These are phyloP conservation scores for Phrynocephalus vlangalii DNA, from an alignment of 2,797 vertebrate species.

Conservation along the genomic window DNA sequence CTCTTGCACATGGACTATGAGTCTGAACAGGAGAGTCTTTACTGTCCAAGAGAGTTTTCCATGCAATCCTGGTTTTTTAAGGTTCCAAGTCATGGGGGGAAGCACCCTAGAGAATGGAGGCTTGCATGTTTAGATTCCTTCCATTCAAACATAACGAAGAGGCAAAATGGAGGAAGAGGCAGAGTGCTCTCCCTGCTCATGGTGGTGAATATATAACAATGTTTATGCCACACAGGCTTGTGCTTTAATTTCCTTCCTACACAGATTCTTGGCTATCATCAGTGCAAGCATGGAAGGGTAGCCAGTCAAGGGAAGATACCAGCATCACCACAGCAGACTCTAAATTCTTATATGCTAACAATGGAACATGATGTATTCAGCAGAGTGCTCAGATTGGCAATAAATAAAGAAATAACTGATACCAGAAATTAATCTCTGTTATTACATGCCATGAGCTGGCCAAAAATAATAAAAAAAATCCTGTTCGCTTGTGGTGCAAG, in stretches of 20 bases:
- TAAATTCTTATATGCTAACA: neutral
- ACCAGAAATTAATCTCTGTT: constrained; percentile 49
- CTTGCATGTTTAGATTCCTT: too few species aligned
- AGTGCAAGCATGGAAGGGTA: neutral
- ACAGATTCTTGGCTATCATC: neutral
- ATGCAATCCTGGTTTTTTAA: too few species aligned
- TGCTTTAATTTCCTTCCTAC: neutral
- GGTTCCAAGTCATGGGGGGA: too few species aligned
- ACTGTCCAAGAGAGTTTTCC: too few species aligned
- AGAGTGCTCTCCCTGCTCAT: too few species aligned
- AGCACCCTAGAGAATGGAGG: too few species aligned
- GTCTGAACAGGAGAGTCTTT: too few species aligned
- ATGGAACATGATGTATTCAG: rapidly evolving
- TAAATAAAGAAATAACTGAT: constrained; percentile 46
- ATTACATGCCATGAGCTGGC: neutral
- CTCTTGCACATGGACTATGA: too few species aligned
- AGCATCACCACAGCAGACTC: neutral
- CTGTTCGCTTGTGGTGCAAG: constrained; percentile 14
- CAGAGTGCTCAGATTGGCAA: neutral
- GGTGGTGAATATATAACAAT: too few species aligned
- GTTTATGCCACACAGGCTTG: too few species aligned
- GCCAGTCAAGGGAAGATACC: neutral
- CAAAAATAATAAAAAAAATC: neutral
- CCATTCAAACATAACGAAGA: too few species aligned
- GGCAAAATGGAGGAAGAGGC: too few species aligned